Evolutionary conservation across 2,797 vertebrate species (phyloP), one percentile per base, ranked within the genome.

Genomic region (Lacerta viridis): DNA sequence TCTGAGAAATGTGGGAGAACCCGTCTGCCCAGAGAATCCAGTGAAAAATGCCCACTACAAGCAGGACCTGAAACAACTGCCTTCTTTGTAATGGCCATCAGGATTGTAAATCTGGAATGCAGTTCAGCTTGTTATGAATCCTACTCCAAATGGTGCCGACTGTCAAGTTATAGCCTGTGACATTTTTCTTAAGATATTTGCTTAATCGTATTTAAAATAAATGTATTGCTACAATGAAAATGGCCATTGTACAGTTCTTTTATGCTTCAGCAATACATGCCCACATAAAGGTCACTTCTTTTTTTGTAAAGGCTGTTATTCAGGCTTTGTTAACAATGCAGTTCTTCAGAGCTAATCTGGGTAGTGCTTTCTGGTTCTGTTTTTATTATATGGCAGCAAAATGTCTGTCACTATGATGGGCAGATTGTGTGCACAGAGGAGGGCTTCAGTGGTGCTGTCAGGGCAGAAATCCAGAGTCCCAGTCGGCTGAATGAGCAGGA

Each of bases 151-250:
- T 91, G 89, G 77, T 94, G 94, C 96, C 95, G 96, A 96, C 94
- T 90, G 85, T 4, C 25, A 94, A 96, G 94, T 95, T 86, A 95
- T 93, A 93, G 90, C 92, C 91, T 94, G 93, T 97, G 97, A 96
- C 96, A 97, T 97, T 97, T 87, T 96, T 87, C 93, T 93, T 94
- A 95, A 96, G 95, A 96, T 93, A 95, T 94, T 93, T 94, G 94
- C 92, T 95, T 90, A 91, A 84, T 91, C 96, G 95, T 91, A 64
- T 92, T 81, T 7, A 85, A 92, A 94, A 94, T 94, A 94, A 95
- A 96, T 95, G 96, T 96, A 91, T 96, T 95, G 96, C 95, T 96
- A 94, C 96, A 92, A 94, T 93, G 91, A 93, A 83, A 88, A 91
- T 95, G 93, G 93, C 93, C 55, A 36, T 95, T 96, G 95, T 96